Evolutionary conservation across 2,113 vertebrate species (phyloP), one percentile per base, ranked within the genome.

Genomic region (Ceratotherium simum): DNA sequence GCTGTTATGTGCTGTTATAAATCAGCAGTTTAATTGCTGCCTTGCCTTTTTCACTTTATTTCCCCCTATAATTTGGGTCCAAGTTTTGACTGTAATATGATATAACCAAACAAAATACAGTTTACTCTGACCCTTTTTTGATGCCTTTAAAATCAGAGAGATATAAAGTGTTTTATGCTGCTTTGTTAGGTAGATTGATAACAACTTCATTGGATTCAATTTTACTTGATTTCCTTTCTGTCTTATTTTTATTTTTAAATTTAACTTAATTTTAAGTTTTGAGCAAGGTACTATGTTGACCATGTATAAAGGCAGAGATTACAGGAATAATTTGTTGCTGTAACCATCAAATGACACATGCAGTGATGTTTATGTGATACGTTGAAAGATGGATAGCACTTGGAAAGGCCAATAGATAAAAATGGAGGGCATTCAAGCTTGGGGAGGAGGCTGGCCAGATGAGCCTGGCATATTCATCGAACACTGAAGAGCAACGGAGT

Each of bases 181-280:
- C 10, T 65, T 87, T 76, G 27, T 95, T 67, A 81, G 31, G 21
- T 48, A 76, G 13, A 67, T 67, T 78, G 62, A 78, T 86, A 42
- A n/a, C 5, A 83, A n/a, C 2, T 51, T 97, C 14, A 73, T 3
- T 92, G 21, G 29, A 60, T 93, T 96, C 54, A 8, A 33, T 78
- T 85, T 96, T 78, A 72, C 25, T 86, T 73, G 4, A 51, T 78
- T 72, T 58, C 5, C 5, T 16, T 96, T 92, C 16, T 70, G 27
- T 88, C 91, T 96, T 25, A 46, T 62, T 96, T 96, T 85, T 87
- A 36, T 39, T 87, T 91, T 88, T 17, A 42, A 88, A 48, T 85
- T 73, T 86, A 76, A 39, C 62, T n/a, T 48, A 85, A 67, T 62
- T 80, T 62, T 56, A 80, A 69, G 6, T 69, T 78, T 96, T 94